Evolutionary conservation across 2,797 vertebrate genomes (phyloP).

Genomic region (Glossophaga mutica): DNA sequence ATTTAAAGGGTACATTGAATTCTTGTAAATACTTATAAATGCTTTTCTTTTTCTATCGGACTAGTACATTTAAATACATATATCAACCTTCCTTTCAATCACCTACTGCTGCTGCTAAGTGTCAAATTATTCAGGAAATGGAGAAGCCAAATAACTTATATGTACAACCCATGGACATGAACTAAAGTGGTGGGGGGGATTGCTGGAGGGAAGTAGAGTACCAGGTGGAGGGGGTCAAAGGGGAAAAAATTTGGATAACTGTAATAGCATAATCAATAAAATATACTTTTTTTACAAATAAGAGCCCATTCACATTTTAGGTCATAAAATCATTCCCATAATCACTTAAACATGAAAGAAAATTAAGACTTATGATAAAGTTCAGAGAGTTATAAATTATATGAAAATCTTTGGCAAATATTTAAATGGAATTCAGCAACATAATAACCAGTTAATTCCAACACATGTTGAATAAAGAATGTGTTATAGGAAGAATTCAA

Average conservation of each 20-base stretch:
- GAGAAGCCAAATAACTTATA: too few species aligned
- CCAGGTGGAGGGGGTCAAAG: too few species aligned
- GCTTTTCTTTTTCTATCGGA: constrained; percentile 60
- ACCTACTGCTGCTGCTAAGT: constrained; percentile 64
- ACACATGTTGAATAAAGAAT: constrained; percentile 43
- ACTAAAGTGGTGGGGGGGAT: too few species aligned
- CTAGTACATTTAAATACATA: constrained; percentile 66
- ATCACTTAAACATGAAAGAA: constrained; percentile 77
- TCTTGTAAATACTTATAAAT: not conserved
- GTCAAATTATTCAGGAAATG: constrained; percentile 68
- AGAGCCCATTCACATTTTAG: constrained; percentile 72
- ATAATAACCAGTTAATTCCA: constrained; percentile 74
- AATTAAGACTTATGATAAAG: constrained; percentile 78
- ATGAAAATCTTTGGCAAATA: constrained; percentile 76
- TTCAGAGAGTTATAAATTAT: constrained; percentile 72
- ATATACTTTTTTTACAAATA: constrained; percentile 40
- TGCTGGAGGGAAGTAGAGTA: too few species aligned
- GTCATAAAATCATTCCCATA: constrained; percentile 75
- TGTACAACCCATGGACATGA: too few species aligned
- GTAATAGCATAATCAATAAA: too few species aligned
- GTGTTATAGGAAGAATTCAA: not conserved
- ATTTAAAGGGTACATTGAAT: not conserved
- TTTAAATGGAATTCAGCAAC: constrained; percentile 76
- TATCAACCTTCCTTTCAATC: constrained; percentile 67
- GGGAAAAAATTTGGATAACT: too few species aligned